Percentiles rank a stretch among this genome's conserved stretches.
These are phyloP conservation scores for Ruditapes philippinarum DNA, from an alignment of 1,140 invertebrate genomes.

Conservation along the genomic window DNA sequence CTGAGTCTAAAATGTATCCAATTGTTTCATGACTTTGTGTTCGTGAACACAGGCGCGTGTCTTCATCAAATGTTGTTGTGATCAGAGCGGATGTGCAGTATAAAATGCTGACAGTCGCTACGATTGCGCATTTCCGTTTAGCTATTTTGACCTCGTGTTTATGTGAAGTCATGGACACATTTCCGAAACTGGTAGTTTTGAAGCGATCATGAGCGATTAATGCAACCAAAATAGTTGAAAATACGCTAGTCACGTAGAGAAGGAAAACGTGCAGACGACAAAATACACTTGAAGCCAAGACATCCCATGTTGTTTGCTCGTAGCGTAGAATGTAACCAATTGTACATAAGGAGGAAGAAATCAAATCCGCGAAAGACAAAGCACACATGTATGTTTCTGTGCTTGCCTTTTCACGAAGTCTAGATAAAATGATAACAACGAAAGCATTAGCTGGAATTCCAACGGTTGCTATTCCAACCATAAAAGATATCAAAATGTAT, in stretches of 20 bases:
- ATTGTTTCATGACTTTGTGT: neutral
- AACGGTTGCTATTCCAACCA: neutral
- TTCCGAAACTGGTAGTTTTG: neutral
- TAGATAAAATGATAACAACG: neutral
- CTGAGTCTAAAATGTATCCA: neutral
- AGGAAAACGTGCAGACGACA: neutral
- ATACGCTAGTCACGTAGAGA: neutral
- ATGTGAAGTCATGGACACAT: neutral
- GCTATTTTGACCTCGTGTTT: neutral
- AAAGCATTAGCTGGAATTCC: neutral
- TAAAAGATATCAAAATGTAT: neutral
- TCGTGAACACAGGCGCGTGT: neutral
- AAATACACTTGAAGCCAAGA: neutral
- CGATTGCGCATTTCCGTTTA: neutral
- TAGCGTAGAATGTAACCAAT: neutral
- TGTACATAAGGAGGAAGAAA: neutral
- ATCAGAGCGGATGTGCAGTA: neutral
- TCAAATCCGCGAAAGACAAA: neutral
- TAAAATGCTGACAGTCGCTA: neutral
- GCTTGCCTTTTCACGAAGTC: neutral
- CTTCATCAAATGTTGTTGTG: neutral
- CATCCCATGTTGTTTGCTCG: neutral
- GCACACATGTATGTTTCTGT: neutral
- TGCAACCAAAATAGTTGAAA: neutral
- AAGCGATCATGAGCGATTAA: neutral